Conservation (phyloP, 2,797 vertebrate species). For the Enteromius thamalakanensis region DNA sequence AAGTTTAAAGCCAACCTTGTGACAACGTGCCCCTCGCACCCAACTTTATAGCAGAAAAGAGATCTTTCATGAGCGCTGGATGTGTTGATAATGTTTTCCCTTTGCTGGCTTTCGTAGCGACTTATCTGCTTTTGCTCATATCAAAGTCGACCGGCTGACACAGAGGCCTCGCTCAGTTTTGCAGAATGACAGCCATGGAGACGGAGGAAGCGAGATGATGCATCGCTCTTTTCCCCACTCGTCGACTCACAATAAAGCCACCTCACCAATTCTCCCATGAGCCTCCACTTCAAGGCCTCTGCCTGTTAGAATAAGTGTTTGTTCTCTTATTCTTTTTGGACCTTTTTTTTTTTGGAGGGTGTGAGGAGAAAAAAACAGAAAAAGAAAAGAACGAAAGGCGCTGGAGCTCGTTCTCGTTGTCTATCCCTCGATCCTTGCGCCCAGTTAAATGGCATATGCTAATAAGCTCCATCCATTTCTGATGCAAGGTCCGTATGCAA, state of each 20-base stretch:
- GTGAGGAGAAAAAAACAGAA: conserved; percentile 63
- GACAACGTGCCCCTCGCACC: conserved; percentile 50
- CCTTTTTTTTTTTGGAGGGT: conserved; percentile 50
- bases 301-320: conserved; percentile 82
- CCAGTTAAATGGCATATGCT: conserved; percentile 78
- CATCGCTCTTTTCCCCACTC: conserved; percentile 63
- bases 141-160: conserved; percentile 70
- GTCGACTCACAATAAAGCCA: conserved; percentile 73
- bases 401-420: conserved; percentile 60
- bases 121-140: conserved; percentile 62
- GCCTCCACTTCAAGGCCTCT: conserved; percentile 74
- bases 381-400: conserved; percentile 65
- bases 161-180: conserved; percentile 64
- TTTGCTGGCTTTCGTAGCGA: conserved; percentile 60
- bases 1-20: conserved; percentile 52
- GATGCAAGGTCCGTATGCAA: conserved; percentile 83
- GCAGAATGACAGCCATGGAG: conserved; percentile 53
- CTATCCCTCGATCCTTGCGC: conserved; percentile 56
- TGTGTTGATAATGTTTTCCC: conserved; percentile 64
- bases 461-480: conserved; percentile 78
- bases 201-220: conserved; percentile 21
- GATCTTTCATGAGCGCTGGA: conserved; percentile 63
- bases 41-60: conserved; percentile 52
- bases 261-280: conserved; percentile 69
- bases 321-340: conserved; percentile 83